These are phyloP conservation scores for Tapirus indicus DNA, from an alignment of 2,797 vertebrate species.

Conservation along the genomic window DNA sequence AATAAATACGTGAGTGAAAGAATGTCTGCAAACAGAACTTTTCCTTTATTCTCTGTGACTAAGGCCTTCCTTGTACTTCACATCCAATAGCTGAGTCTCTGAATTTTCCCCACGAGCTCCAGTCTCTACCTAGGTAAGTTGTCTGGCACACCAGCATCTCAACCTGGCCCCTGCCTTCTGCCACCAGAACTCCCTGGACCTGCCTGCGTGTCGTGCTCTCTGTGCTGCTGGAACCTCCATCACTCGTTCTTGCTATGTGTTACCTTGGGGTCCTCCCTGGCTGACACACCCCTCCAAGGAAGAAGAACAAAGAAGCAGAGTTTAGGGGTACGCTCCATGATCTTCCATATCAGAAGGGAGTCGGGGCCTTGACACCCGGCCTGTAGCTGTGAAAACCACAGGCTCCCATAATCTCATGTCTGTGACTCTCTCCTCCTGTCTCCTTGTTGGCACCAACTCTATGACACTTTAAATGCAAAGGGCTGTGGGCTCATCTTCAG, in stretches of 20 bases:
- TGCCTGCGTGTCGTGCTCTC: accelerated
- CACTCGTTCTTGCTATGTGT: neutral
- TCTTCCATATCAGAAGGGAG: neutral
- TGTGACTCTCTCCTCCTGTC: neutral
- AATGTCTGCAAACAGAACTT: neutral
- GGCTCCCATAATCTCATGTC: neutral
- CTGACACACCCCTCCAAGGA: neutral
- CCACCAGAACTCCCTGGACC: no score
- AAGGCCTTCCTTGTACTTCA: neutral
- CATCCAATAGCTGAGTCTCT: neutral
- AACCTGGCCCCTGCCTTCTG: neutral
- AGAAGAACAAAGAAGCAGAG: neutral
- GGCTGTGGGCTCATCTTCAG: no score
- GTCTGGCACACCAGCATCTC: neutral
- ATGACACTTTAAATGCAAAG: neutral
- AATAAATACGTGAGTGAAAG: no score
- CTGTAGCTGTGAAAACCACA: no score
- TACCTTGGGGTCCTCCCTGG: neutral
- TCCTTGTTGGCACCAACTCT: neutral
- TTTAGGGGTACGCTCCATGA: no score
- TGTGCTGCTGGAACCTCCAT: accelerated
- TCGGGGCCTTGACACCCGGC: accelerated
- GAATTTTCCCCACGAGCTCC: neutral
- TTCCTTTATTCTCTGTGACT: neutral
- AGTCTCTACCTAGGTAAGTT: neutral